A percentile compares a stretch with the other conserved stretches of the same genome.
Conservation (phyloP, 1,140 invertebrate genomes). For the Drosophila novamexicana region DNA sequence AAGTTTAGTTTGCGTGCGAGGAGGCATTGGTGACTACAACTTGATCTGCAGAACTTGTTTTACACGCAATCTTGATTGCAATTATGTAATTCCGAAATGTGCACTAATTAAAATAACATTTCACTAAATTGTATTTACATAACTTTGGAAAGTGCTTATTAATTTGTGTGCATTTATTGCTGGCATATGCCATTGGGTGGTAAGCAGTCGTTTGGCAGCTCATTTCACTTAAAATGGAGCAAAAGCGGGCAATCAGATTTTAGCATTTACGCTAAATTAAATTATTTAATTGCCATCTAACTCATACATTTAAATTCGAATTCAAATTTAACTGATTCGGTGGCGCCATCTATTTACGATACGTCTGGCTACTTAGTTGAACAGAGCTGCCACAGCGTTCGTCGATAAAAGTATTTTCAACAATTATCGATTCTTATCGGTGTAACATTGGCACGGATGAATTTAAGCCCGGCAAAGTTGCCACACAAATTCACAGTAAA, state of each 20-base stretch:
- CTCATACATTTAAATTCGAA: background rate
- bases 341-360: conserved; percentile 10
- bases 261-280: background rate
- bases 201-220: background rate
- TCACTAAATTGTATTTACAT: conserved; percentile 73
- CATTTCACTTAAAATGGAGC: background rate
- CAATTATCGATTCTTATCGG: conserved; percentile 11
- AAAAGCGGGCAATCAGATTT: background rate
- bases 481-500: background rate
- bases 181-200: conserved; percentile 7
- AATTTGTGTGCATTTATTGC: conserved; percentile 17
- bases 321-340: background rate
- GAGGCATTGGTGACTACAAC: conserved; percentile 50
- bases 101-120: conserved; percentile 78
- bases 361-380: background rate
- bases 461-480: conserved; percentile 6
- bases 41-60: conserved; percentile 71
- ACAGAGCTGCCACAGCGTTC: background rate
- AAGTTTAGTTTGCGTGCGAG: conserved; percentile 50
- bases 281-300: background rate
- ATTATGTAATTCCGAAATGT: conserved; percentile 80
- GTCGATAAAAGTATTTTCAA: background rate
- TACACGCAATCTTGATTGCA: conserved; percentile 77
- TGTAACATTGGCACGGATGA: conserved; percentile 8
- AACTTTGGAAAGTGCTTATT: conserved; percentile 23